These are phyloP conservation scores for Chrysolophus pictus DNA, from an alignment of 2,797 vertebrate species.

Conservation along the genomic window DNA sequence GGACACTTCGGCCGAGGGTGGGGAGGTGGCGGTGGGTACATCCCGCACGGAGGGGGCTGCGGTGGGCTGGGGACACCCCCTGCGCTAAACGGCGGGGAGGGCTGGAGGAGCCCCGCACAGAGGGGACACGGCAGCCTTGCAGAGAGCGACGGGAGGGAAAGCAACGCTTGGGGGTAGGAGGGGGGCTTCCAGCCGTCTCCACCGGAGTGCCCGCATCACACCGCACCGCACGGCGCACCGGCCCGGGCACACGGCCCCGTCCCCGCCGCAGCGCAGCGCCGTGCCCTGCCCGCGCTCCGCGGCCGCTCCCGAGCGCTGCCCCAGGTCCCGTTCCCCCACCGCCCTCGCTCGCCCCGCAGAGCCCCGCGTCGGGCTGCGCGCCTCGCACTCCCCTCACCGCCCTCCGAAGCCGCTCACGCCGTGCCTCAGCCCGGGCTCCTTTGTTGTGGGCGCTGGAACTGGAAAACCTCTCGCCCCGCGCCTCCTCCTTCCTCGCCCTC, in stretches of 20 bases:
- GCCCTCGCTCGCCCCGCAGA: background rate
- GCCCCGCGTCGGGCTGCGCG: background rate
- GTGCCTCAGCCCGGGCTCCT: slow-evolving; percentile 35
- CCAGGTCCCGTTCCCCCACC: background rate
- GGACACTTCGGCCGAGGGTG: background rate
- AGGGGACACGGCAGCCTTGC: background rate
- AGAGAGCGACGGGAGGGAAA: background rate
- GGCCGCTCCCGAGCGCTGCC: too few species aligned
- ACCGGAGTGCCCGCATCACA: background rate
- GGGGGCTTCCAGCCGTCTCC: background rate
- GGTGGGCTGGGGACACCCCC: too few species aligned
- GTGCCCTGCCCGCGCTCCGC: background rate
- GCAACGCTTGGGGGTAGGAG: background rate
- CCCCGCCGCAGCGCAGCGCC: background rate
- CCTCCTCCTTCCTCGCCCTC: background rate
- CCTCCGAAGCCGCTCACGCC: slow-evolving; percentile 1
- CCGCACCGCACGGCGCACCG: background rate
- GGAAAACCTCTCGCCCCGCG: background rate
- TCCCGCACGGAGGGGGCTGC: too few species aligned
- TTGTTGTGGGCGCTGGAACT: slow-evolving; percentile 45
- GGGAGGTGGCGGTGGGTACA: background rate
- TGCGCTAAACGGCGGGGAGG: too few species aligned
- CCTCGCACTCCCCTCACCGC: background rate
- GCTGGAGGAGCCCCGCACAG: background rate
- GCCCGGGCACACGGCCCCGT: background rate